A percentile compares a stretch with the other conserved stretches of the same genome.
Evolutionary conservation across 2,888 invertebrate genomes (phyloP).

Genomic region (Reticulitermes lucifugus): DNA sequence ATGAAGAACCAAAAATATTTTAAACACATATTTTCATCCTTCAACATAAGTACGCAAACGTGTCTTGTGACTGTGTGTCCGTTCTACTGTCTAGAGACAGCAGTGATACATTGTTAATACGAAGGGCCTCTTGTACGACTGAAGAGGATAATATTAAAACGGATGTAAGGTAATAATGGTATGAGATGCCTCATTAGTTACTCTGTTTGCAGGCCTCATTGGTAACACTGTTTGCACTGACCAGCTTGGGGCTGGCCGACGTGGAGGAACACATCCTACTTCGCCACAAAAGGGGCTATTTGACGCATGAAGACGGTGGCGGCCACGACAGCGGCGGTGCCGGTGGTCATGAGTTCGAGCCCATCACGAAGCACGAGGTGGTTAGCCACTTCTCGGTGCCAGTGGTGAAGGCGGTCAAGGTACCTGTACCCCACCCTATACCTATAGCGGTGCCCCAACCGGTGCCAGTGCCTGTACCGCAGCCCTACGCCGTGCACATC

Average conservation of each 20-base stretch:
- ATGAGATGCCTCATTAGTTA: too few species aligned
- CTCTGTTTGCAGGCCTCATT: background rate
- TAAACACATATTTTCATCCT: too few species aligned
- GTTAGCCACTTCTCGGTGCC: conserved; percentile 47
- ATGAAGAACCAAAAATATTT: too few species aligned
- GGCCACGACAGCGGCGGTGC: conserved; percentile 26
- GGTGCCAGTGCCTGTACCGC: conserved; percentile 50
- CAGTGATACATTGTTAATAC: too few species aligned
- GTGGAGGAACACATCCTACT: background rate
- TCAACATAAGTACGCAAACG: too few species aligned
- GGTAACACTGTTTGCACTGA: background rate
- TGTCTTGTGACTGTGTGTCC: too few species aligned
- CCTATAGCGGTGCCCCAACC: conserved; percentile 51
- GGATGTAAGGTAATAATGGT: too few species aligned
- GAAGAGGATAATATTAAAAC: too few species aligned
- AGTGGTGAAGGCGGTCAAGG: conserved; percentile 54
- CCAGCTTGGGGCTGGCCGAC: background rate
- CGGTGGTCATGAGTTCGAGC: conserved; percentile 37
- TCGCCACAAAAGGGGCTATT: conserved; percentile 22
- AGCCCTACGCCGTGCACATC: conserved; percentile 50
- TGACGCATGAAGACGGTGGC: background rate
- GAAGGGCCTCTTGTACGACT: too few species aligned
- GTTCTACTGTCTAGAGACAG: too few species aligned
- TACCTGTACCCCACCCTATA: conserved; percentile 52
- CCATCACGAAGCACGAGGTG: conserved; percentile 44